Percentiles rank a stretch among this genome's conserved stretches.
phyloP scores from a whole-genome alignment of 2,113 vertebrate species.

The Camelus dromedarius region DNA sequence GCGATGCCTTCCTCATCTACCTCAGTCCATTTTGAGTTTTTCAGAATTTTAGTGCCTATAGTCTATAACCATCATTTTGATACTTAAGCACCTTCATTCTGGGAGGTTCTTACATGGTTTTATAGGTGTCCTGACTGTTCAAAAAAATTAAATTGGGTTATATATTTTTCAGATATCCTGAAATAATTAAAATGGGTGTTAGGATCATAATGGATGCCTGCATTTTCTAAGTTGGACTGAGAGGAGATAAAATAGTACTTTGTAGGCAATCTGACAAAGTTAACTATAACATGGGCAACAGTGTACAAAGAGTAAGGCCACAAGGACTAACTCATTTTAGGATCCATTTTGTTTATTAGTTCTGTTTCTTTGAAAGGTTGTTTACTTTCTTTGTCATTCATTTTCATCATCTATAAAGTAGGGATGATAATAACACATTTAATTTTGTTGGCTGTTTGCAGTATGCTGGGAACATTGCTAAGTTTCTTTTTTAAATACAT shows the following conservation, averaged over 20 bases:
- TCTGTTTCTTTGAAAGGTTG: neutral
- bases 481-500: neutral
- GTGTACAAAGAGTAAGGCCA: neutral
- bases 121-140: neutral
- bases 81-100: neutral
- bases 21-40: slow-evolving; percentile 45
- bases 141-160: neutral
- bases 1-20: neutral
- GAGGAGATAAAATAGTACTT: neutral
- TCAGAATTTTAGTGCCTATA: neutral
- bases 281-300: neutral
- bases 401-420: slow-evolving; percentile 34
- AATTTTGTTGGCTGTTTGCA: neutral
- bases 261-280: neutral
- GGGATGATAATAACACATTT: neutral
- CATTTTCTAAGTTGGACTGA: slow-evolving; percentile 7
- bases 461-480: neutral
- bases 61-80: neutral
- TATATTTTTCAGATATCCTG: neutral
- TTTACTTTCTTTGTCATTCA: neutral
- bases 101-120: neutral
- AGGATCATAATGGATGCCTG: neutral
- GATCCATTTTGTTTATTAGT: neutral
- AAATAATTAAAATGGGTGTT: neutral
- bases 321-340: neutral